These are phyloP conservation scores for Avahi laniger DNA, from an alignment of 2,797 vertebrate species.

Conservation along the genomic window DNA sequence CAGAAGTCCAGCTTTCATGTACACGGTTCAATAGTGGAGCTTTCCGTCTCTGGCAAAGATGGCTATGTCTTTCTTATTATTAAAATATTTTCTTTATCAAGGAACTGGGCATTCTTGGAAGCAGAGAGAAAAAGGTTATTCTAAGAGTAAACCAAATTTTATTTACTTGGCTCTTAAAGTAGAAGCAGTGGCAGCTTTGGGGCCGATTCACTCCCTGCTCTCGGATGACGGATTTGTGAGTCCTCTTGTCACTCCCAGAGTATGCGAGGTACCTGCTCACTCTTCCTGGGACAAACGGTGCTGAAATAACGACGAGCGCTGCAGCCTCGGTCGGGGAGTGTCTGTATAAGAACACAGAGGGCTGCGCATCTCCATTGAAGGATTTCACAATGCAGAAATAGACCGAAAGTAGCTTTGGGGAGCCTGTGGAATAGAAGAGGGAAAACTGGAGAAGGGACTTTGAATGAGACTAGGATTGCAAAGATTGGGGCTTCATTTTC, in stretches of 20 bases:
- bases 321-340: neutral
- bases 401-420: neutral
- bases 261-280: neutral
- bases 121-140: neutral
- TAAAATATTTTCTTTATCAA: neutral
- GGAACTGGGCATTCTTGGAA: neutral
- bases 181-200: neutral
- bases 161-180: neutral
- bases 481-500: neutral
- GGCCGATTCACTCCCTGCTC: neutral
- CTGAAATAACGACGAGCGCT: neutral
- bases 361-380: neutral
- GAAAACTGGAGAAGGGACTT: neutral
- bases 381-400: neutral
- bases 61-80: neutral
- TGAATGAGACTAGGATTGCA: neutral
- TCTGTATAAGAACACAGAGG: neutral
- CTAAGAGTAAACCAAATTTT: neutral
- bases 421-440: neutral
- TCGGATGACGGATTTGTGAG: neutral
- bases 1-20: neutral
- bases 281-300: neutral
- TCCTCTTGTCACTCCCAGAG: neutral
- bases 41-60: neutral
- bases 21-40: fast-evolving